Conservation (phyloP, 2,888 invertebrate genomes). For the Acanthosepion lycidas region DNA sequence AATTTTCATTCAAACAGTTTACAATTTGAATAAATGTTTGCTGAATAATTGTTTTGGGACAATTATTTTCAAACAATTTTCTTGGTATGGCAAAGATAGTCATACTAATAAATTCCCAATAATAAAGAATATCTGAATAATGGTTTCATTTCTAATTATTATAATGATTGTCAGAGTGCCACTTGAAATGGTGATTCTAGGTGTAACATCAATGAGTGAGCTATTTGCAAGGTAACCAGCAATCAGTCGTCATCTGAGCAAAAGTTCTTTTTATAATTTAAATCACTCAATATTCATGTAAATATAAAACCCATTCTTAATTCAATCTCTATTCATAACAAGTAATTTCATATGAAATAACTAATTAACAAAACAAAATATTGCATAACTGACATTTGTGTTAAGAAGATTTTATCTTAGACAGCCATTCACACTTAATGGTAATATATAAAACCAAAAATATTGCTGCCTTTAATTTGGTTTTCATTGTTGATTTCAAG, state of each 20-base stretch:
- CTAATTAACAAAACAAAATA: not conserved
- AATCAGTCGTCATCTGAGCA: not conserved
- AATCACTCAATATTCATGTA: not conserved
- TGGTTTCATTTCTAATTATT: too few species aligned
- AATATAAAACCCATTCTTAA: not conserved
- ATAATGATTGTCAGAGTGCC: too few species aligned
- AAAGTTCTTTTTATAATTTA: not conserved
- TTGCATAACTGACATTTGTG: not conserved
- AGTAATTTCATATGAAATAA: not conserved
- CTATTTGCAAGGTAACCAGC: not conserved
- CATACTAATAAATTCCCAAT: too few species aligned
- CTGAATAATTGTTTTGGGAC: too few species aligned
- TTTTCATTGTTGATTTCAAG: not conserved
- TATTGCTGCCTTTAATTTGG: not conserved
- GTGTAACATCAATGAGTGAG: too few species aligned
- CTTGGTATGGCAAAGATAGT: too few species aligned
- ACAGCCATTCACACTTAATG: not conserved
- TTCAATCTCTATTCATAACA: not conserved
- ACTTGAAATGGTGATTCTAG: too few species aligned
- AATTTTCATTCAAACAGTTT: too few species aligned
- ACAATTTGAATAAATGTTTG: too few species aligned
- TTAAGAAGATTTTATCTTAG: not conserved
- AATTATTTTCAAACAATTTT: too few species aligned
- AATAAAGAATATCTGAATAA: too few species aligned
- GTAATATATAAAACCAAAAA: not conserved